Evolutionary conservation across 2,797 vertebrate species (phyloP).

Genomic region (Melopsittacus undulatus): DNA sequence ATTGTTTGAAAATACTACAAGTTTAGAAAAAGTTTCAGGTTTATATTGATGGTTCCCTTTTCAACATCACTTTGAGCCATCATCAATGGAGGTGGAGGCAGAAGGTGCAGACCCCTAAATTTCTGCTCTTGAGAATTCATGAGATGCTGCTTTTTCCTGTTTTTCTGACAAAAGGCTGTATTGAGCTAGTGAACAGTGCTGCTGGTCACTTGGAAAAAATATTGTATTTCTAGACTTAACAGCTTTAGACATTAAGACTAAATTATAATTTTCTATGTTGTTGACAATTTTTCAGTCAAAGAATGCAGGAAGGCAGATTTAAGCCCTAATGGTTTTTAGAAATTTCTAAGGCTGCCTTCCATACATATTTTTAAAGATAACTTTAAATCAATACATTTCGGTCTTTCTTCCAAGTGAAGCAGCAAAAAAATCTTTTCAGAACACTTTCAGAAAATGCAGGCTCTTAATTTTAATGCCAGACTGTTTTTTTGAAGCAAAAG

Average conservation of each 20-base stretch:
- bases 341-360: not conserved
- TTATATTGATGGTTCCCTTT: not conserved
- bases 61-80: not conserved
- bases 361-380: not conserved
- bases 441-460: not conserved
- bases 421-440: not conserved
- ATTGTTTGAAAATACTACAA: not conserved
- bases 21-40: not conserved
- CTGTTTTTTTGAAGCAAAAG: slow-evolving; percentile 18
- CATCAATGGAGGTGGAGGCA: not conserved
- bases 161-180: not conserved
- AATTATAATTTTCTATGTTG: not conserved
- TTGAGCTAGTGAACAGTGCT: not conserved
- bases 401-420: not conserved
- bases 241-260: not conserved
- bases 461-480: not conserved
- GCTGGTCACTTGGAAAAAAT: not conserved
- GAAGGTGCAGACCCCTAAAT: not conserved
- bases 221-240: not conserved
- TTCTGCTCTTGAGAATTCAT: not conserved
- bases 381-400: not conserved
- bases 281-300: not conserved
- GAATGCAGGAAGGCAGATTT: not conserved
- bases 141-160: not conserved
- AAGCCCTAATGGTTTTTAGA: not conserved